phyloP scores from a whole-genome alignment of 2,113 vertebrate genomes.

The Ia io region DNA sequence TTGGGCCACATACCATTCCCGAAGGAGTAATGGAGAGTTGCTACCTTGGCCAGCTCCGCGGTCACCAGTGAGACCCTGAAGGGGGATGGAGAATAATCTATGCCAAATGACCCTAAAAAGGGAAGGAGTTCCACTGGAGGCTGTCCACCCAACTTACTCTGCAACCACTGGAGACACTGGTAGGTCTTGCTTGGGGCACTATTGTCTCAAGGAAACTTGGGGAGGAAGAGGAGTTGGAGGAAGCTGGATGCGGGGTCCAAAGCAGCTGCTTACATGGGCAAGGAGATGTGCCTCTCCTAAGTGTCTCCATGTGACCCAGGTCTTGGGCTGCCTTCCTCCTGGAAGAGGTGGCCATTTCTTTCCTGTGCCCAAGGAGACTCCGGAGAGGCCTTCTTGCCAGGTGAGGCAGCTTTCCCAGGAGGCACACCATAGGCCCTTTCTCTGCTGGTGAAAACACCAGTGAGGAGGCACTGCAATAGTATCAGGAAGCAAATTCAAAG shows the following conservation, averaged over 20 bases:
- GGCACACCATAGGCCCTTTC: not conserved
- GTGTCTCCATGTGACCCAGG: not conserved
- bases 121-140: not conserved
- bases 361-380: not conserved
- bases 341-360: not conserved
- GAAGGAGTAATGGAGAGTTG: not conserved
- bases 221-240: not conserved
- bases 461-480: not conserved
- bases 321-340: not conserved
- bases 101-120: not conserved
- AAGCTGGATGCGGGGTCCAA: not conserved
- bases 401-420: not conserved
- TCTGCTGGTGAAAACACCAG: not conserved
- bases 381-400: not conserved
- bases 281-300: fast-evolving
- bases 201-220: not conserved
- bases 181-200: not conserved
- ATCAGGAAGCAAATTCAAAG: not conserved
- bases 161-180: not conserved
- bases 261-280: not conserved
- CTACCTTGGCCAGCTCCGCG: not conserved
- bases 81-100: not conserved
- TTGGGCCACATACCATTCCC: not conserved
- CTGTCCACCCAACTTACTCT: not conserved
- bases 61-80: not conserved